These are phyloP conservation scores for Pentamera pediparva DNA, from an alignment of 53 echinoderm and acorn worm species.

Conservation along the genomic window DNA sequence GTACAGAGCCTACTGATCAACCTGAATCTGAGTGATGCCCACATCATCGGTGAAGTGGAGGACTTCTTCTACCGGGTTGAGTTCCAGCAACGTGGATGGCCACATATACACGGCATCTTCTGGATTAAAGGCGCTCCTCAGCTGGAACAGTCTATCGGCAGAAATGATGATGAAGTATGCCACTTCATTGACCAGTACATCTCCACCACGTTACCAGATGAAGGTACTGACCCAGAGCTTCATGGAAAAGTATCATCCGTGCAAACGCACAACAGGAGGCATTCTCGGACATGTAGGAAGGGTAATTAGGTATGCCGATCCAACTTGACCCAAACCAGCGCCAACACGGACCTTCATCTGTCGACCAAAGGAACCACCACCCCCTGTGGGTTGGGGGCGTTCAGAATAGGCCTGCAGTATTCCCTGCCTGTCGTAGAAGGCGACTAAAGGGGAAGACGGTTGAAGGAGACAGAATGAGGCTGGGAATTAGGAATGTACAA, in stretches of 20 bases:
- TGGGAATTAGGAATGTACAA: no score
- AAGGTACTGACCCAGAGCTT: not conserved
- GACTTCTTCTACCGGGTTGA: slow-evolving; percentile 46
- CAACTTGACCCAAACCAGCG: no score
- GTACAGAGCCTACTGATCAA: slow-evolving; percentile 8
- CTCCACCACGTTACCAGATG: not conserved
- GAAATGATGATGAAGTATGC: not conserved
- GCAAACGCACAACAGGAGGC: not conserved
- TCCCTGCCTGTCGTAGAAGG: no score
- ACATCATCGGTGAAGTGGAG: slow-evolving; percentile 17
- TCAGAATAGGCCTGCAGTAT: no score
- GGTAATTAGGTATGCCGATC: slow-evolving; percentile 53
- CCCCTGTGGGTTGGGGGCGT: no score
- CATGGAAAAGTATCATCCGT: not conserved
- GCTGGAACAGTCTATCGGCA: not conserved
- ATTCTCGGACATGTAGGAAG: slow-evolving; percentile 41
- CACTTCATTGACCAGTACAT: not conserved
- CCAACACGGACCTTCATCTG: no score
- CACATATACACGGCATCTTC: slow-evolving; percentile 48
- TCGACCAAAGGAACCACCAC: no score
- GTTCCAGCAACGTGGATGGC: slow-evolving; percentile 39
- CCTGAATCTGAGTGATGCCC: not conserved
- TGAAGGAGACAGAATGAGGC: no score
- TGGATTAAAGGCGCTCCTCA: slow-evolving; percentile 52
- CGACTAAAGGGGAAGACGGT: no score